Base-by-base conservation (phyloP, 1,140 invertebrate species). In the Drosophila subpulchrella region DNA sequence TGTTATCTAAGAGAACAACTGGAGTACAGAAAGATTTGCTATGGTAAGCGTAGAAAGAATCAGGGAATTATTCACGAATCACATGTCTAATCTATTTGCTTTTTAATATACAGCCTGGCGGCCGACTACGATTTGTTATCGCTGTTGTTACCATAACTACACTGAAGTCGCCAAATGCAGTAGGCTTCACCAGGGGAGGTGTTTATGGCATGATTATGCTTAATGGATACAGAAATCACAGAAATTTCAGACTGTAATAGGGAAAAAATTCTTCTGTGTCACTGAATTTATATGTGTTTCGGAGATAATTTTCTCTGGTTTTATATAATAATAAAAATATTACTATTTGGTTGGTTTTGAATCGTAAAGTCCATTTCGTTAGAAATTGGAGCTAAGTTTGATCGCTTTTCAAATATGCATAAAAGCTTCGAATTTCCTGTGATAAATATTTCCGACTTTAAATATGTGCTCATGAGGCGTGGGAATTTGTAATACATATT, bases 101-200 rank as follows among this genome's bases (percentile, higher is more conserved):
- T 32, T 73, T 58, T 8, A 11, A 42, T 59, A 54, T 51, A 0
- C 63, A 20, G 42, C 59, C 27, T 77, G 65, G 63, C 8, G 0
- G 7, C 5, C 38, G 1, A 3, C 7, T 0, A 34, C 38, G 3
- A 71, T 7, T 41, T 91, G 88, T 36, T 91, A 91, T 81, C 80
- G 75, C 41, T 91, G 88, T 36, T 91, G 88, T 39, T 71, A 58
- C 34, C 81, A 72, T 7, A 56, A 41, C 8, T 48, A 48, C 17
- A 81, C 24, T 34, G 24, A 17, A 15, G 67, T 82, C 27, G 81
- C 78, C 7, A 81, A 78, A 27, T 91, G 88, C 78, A 72, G 15
- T 39, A 76, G 75, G 15, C 51, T 81, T 32, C 55, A 91, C 36
- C 42, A 30, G 27, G 62, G 68, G 13, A 36, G 17, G 30, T 91